Evolutionary conservation across 2,797 vertebrate species (phyloP), one percentile per base, ranked within the genome.

Genomic region (Sparus aurata): DNA sequence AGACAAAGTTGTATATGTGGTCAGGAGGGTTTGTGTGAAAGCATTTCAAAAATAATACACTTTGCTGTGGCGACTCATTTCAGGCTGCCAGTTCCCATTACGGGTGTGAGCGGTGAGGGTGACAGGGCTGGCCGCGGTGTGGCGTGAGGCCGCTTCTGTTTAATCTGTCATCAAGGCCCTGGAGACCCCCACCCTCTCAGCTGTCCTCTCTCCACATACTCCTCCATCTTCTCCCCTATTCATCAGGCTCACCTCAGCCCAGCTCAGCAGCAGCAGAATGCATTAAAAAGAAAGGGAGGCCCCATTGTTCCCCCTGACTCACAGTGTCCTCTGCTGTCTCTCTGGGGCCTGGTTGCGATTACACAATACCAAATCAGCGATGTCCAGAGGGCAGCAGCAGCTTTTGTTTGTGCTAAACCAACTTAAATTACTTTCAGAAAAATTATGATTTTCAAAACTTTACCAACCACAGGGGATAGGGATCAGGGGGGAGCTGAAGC

Each of bases 21-120:
- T 87, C 87, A 88, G 95, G 96, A 96, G 95, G 96, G 96, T 96
- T 96, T 97, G 97, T 97, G 98, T 98, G 97, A 99, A 98, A 99
- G 97, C 97, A 97, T 97, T 98, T 99, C 97, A 99, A 99, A 99
- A 99, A 99, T 98, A 99, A 99, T 99, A 98, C 97, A 96, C 97
- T 97, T 95, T 94, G 96, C 96, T 91, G 92, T 93, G 95, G 96
- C 95, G 96, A 97, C 97, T 98, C 97, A 98, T 99, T 99, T 94
- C 96, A 96, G 94, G 95, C 97, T 98, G 98, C 97, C 98, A 98
- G 94, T 93, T 97, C 95, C 95, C 94, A 99, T 99, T 99, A 99
- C 62, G 81, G 94, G 87, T 94, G 95, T 96, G 97, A 98, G 97
- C 53, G 72, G 89, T 98, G 98, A 99, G 95, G 96, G 94, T 84